Evolutionary conservation across 2,888 invertebrate genomes (phyloP), one percentile per base, ranked within the genome.

Genomic region (Neoscelio sp.): DNA sequence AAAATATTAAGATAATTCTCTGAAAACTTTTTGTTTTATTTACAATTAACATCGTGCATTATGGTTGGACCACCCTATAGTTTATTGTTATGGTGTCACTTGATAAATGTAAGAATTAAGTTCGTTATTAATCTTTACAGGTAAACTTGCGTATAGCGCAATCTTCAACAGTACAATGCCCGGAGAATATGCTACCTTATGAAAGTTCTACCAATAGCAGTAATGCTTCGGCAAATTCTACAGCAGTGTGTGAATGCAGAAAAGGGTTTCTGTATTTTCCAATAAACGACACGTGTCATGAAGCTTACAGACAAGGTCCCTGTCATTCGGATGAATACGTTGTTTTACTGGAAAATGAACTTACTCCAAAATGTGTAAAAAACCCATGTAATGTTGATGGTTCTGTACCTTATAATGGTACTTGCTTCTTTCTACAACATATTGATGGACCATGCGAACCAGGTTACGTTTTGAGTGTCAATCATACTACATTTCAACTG

Each of bases 291-390:
- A 89, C 89, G 4, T 95, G 95, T 83, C 93, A 93, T 90, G 91
- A 92, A 48, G 93, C 94, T 0, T 95, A 92, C 84, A 91, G 91
- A 33, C 92, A 91, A 85, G 95, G 95, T 0, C 95, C 95, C 0
- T 95, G 95, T 83, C 80, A 85, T 0, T 56, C 83, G 0, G 91
- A 91, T 0, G 86, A 94, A 64, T 93, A 94, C 83, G 89, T 95
- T 17, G 86, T 93, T 4, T 90, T 95, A 13, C 91, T 91, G 6
- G 79, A 85, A 38, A 90, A 91, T 30, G 88, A 92, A 8, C 91
- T 92, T 0, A 90, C 93, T 38, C 94, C 95, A 0, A 89, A 91
- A 56, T 95, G 95, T 84, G 90, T 90, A 2, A 82, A 82, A 15
- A 95, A 95, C 90, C 93, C 93, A 0, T 95, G 95, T 85, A 5